Evolutionary conservation across 1,140 invertebrate genomes (phyloP).

Genomic region (Zaprionus vittiger): DNA sequence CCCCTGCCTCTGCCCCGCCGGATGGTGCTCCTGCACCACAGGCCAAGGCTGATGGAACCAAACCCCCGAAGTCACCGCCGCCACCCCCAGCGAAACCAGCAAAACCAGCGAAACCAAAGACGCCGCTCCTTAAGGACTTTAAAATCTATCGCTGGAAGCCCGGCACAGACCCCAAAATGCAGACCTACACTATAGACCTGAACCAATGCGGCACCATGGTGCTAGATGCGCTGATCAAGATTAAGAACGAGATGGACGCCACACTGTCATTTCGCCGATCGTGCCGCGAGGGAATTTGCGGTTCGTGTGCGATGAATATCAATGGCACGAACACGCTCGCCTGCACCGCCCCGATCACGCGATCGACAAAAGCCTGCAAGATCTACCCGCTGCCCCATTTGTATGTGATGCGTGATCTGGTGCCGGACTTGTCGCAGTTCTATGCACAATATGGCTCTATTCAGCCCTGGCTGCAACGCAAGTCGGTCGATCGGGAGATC

Average conservation of each 20-base stretch:
- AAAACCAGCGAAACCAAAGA: neutral
- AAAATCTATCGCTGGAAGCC: slow-evolving; percentile 95
- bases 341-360: slow-evolving; percentile 85
- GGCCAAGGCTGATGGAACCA: neutral
- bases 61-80: neutral
- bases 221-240: slow-evolving; percentile 97
- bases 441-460: slow-evolving; percentile 96
- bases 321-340: slow-evolving; percentile 97
- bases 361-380: slow-evolving; percentile 64
- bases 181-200: slow-evolving; percentile 96
- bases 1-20: too few species aligned
- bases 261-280: slow-evolving; percentile 97
- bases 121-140: slow-evolving; percentile 89
- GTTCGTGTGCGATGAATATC: slow-evolving; percentile 99
- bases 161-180: slow-evolving; percentile 93
- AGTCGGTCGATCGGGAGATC: slow-evolving; percentile 87
- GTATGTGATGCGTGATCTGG: slow-evolving; percentile 98
- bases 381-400: slow-evolving; percentile 97
- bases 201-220: slow-evolving; percentile 98
- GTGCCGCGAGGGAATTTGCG: slow-evolving; percentile 98
- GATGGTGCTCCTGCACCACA: neutral
- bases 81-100: neutral
- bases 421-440: slow-evolving; percentile 97
- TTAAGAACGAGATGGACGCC: slow-evolving; percentile 98
- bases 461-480: slow-evolving; percentile 96